Percentiles rank a stretch among this genome's conserved stretches.
These are phyloP conservation scores for Heterodera schachtii DNA, from an alignment of 1,140 invertebrate genomes.

Conservation along the genomic window DNA sequence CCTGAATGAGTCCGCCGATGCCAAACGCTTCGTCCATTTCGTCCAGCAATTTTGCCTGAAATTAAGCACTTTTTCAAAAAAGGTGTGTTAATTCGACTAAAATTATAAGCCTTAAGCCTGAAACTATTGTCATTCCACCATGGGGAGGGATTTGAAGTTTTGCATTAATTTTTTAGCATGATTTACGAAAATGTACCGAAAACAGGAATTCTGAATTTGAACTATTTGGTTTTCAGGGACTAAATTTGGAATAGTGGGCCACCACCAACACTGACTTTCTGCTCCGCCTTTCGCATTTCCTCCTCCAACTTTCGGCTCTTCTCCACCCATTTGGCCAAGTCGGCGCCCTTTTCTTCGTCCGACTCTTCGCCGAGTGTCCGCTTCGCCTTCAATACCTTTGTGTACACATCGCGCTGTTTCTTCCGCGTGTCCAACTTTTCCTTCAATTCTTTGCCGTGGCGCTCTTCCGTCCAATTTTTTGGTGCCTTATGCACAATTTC, in stretches of 20 bases:
- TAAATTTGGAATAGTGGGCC: constrained; percentile 22
- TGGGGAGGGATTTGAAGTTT: too few relatives aligned
- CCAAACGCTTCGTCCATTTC: constrained; percentile 94
- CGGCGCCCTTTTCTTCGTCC: constrained; percentile 70
- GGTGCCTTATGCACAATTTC: constrained; percentile 90
- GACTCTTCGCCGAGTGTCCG: constrained; percentile 78
- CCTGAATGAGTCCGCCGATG: constrained; percentile 78
- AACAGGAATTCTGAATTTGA: too few relatives aligned
- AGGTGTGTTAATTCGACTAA: too few relatives aligned
- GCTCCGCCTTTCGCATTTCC: constrained; percentile 82
- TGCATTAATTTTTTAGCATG: too few relatives aligned
- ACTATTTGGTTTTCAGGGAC: too few relatives aligned
- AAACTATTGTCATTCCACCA: too few relatives aligned
- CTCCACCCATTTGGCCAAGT: constrained; percentile 77
- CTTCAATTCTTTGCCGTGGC: constrained; percentile 79
- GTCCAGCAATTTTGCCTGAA: constrained; percentile 88
- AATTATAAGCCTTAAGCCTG: too few relatives aligned
- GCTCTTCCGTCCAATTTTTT: constrained; percentile 77
- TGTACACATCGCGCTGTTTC: constrained; percentile 80
- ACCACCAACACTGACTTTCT: constrained; percentile 68
- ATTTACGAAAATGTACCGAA: too few relatives aligned
- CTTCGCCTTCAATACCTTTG: constrained; percentile 73
- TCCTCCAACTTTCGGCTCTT: constrained; percentile 78
- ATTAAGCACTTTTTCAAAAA: too few relatives aligned
- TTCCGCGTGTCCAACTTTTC: constrained; percentile 75